Evolutionary conservation across 2,888 invertebrate genomes (phyloP), one percentile per base, ranked within the genome.

Genomic region (Thecophora atra): DNA sequence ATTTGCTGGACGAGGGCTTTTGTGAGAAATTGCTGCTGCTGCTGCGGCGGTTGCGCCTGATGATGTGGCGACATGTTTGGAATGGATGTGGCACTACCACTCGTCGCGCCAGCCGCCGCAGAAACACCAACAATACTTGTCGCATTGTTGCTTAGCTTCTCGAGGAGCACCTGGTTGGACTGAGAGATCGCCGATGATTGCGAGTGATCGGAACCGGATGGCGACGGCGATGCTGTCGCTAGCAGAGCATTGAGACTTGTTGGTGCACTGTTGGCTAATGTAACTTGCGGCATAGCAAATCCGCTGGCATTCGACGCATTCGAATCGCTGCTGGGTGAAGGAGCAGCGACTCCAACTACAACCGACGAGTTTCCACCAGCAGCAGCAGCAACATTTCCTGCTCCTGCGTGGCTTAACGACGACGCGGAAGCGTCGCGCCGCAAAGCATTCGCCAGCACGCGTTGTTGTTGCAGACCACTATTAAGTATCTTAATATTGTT

Each of bases 171-270:
- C 73, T 85, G 86, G 74, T 84, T 86, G 66, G 77, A 77, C 71
- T 82, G 83, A 44, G 84, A 69, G 13, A 63, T 70, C n/a, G 70
- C 63, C 30, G 70, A 83, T 11, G 84, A 83, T 37, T 85, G 85
- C 56, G 78, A 78, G 73, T 86, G 86, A 77, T 86, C 86, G 26
- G 82, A 85, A 0, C 83, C 83, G 3, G 83, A 82, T 6, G 84
- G 84, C 21, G 83, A 83, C 26, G 86, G 86, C 2, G 85, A 83
- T 8, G 87, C 83, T 21, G 86, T 89, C 71, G 89, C 89, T 26
- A 90, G 83, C 75, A 90, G 82, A 13, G 90, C 89, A 73, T 88
- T 89, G 58, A 90, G 84, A 66, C 88, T 88, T 60, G 73, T 51
- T 71, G 11, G 75, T 17, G 71, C 64, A 60, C 65, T 70, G 47